A percentile compares a stretch with the other conserved stretches of the same genome.
These are phyloP conservation scores for Tenebrio molitor DNA, from an alignment of 1,140 invertebrate genomes.

Conservation along the genomic window DNA sequence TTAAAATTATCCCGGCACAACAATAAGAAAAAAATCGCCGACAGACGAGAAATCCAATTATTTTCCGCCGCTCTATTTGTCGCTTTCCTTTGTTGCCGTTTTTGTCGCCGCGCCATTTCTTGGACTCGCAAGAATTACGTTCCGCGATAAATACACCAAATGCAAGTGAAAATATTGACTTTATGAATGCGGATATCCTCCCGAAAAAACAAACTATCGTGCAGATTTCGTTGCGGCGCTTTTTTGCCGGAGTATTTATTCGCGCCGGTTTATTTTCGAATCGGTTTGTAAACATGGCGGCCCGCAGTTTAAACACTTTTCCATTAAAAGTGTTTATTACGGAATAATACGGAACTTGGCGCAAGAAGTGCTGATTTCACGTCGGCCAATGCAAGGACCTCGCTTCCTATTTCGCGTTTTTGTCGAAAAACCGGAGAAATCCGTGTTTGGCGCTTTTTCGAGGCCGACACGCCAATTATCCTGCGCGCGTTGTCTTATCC, in stretches of 20 bases:
- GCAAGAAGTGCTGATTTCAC: background rate
- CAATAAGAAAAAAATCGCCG: background rate
- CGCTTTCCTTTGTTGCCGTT: background rate
- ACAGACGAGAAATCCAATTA: background rate
- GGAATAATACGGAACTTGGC: conserved; percentile 1
- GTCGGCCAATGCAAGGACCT: background rate
- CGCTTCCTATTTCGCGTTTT: background rate
- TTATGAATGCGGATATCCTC: conserved; percentile 29
- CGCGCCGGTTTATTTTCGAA: conserved; percentile 11
- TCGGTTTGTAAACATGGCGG: conserved; percentile 13
- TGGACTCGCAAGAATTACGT: too few relatives aligned
- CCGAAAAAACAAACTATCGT: conserved; percentile 20
- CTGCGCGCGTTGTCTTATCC: too few relatives aligned
- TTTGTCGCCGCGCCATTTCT: too few relatives aligned
- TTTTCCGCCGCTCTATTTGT: conserved; percentile 5
- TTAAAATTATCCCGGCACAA: conserved; percentile 9
- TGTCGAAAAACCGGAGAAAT: background rate
- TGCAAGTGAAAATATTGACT: conserved; percentile 17
- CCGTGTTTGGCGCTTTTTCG: too few relatives aligned
- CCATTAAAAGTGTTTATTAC: conserved; percentile 25
- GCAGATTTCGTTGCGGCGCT: conserved; percentile 8
- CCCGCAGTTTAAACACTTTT: conserved; percentile 25
- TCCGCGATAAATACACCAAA: background rate
- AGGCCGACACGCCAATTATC: too few relatives aligned
- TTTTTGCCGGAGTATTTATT: background rate